A percentile compares a stretch with the other conserved stretches of the same genome.
Conservation (phyloP, 2,113 vertebrate species). For the Chloropsis hardwickii region DNA sequence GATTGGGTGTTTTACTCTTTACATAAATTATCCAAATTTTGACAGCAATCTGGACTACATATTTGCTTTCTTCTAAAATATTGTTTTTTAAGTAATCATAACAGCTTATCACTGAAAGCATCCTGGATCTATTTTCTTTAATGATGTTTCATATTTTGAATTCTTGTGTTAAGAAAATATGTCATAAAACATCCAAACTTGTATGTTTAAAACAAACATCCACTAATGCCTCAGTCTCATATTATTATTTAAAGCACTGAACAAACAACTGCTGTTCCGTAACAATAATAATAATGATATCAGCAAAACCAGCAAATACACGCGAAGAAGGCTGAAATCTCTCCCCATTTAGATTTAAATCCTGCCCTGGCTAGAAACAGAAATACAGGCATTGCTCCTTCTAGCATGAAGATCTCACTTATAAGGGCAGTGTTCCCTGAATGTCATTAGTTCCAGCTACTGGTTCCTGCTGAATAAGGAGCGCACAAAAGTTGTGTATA, state of each 20-base stretch:
- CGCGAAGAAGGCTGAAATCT: background rate
- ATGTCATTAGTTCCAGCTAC: conserved; percentile 57
- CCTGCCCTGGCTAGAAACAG: background rate
- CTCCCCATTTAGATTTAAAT: conserved; percentile 36
- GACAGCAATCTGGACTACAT: conserved; percentile 50
- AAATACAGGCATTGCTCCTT: conserved; percentile 44
- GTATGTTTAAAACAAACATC: background rate
- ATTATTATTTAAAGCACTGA: conserved; percentile 32
- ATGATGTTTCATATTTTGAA: conserved; percentile 7
- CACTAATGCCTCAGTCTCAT: background rate
- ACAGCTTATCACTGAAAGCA: conserved; percentile 23
- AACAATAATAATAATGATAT: background rate
- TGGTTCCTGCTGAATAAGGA: conserved; percentile 51
- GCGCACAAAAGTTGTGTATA: background rate
- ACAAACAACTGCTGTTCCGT: background rate
- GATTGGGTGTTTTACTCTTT: background rate
- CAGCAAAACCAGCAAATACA: background rate
- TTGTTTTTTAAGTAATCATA: conserved; percentile 17
- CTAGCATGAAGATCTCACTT: conserved; percentile 57
- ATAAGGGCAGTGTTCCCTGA: conserved; percentile 48
- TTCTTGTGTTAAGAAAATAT: conserved; percentile 12
- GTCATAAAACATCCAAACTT: conserved; percentile 35
- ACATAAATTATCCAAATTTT: conserved; percentile 48
- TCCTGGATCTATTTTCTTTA: conserved; percentile 30
- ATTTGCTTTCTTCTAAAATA: conserved; percentile 44